Evolutionary conservation across 2,888 invertebrate species (phyloP), one percentile per base, ranked within the genome.

Genomic region (Kryphioiulus occultus): DNA sequence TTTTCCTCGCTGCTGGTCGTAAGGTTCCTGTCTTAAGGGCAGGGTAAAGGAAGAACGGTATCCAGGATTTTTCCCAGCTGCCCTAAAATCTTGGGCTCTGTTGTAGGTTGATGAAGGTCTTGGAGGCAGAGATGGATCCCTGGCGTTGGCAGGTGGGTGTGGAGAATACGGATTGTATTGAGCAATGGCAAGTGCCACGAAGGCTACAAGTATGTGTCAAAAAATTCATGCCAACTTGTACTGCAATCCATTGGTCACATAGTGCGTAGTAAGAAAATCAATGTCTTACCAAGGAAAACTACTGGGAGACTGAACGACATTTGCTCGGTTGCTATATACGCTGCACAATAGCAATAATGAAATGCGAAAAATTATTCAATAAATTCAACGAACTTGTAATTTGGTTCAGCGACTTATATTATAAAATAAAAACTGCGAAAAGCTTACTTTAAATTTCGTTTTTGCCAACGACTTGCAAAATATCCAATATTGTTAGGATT

Each of bases 141-240:
- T 85, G 22, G 85, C 85, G 39, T 85, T 85, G 39, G 85, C 85
- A 42, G 85, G 85, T 85, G 85, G 85, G 44, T 85, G 44, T 12
- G 85, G 85, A 3, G 85, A 85, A 39, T 85, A 85, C 19, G 85
- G 85, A 85, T 85, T 85, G 17, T 85, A 85, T 39, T 44, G 39
- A 4, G 85, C 85, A 35, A 44, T 44, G 44, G 85, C 85, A 10
- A 85, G 10, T 22, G 85, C 85, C 85, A 44, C 10, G 44, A 39
- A 39, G 12, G 85, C 85, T 85, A 26, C 39, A 85, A 85, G 15
- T 10, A 30, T 78, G 17, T 30, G 26, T 78, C 1, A 30, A 78
- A 30, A 12, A 4, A 78, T 12, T 10, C 30, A 30, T 78, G 78
- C 15, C 17, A 85, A 15, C 35, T 83, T 15, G 9, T 17, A 83